Evolutionary conservation across 1,140 invertebrate genomes (phyloP), one percentile per base, ranked within the genome.

Genomic region (Drosophila ananassae): DNA sequence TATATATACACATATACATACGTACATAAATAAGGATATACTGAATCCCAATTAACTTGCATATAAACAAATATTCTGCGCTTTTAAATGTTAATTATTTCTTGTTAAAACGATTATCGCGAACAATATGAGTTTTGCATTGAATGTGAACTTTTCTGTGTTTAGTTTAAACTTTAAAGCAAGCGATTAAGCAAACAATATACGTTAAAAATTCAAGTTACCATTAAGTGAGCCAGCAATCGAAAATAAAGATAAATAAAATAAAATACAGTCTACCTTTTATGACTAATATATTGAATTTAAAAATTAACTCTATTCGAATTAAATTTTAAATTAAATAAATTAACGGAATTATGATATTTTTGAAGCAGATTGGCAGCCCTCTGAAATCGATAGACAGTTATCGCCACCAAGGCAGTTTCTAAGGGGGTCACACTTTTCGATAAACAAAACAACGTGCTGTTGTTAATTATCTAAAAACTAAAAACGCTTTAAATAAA

Each of bases 71-170:
- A 58, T 85, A 85, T 74, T 78, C 54, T 74, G 59, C 69, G 81
- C 77, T 85, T 85, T 87, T 81, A 87, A 85, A 81, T 87, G 82
- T 85, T 81, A 85, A 66, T 85, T 34, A 74, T 85, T 81, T 85
- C 77, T 63, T 85, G 77, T 85, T 85, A 59, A 69, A 77, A 52
- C 66, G 71, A 68, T 52, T 68, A 48, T 47, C 41, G 66, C 62
- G 44, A 69, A 68, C 51, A 56, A 84, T 63, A 62, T 84, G 55
- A 54, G 68, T 76, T 84, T 84, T 76, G 80, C 80, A 83, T 84
- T 75, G 32, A 82, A 78, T 82, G 79, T 82, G 63, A 67, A 61
- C 69, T 68, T 41, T 56, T 58, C 25, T 74, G 72, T 74, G 73
- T 74, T 74, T 74, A 74, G 72, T 74, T 74, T 74, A 73, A 48